A percentile compares a stretch with the other conserved stretches of the same genome.
Evolutionary conservation across 2,888 invertebrate genomes (phyloP).

Genomic region (Cacoxenus indagator): DNA sequence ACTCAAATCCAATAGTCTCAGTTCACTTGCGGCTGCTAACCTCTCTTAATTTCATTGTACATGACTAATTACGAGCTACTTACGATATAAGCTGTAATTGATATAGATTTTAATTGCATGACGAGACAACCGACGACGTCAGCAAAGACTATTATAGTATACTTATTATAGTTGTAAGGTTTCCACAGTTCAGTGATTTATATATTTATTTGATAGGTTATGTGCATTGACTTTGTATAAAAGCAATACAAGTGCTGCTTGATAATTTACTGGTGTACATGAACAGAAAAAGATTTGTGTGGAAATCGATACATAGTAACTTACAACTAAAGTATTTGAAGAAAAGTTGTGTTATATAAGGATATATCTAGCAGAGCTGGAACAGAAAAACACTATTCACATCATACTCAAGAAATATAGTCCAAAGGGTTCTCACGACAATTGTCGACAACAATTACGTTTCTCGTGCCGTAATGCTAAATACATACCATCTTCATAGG

Average conservation of each 20-base stretch:
- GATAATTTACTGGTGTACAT: too few species aligned
- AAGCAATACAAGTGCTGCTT: not conserved
- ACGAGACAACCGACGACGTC: not conserved
- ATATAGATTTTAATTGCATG: conserved; percentile 16
- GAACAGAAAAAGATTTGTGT: not conserved
- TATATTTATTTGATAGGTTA: not conserved
- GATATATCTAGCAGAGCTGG: too few species aligned
- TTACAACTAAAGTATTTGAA: too few species aligned
- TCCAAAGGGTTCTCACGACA: too few species aligned
- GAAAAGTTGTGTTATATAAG: too few species aligned
- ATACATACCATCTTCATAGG: too few species aligned
- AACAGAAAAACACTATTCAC: too few species aligned
- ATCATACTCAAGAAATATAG: too few species aligned
- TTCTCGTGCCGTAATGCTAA: too few species aligned
- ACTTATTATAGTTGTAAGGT: not conserved
- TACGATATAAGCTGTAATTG: conserved; percentile 15
- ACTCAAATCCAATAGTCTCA: not conserved
- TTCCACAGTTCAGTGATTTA: not conserved
- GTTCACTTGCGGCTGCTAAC: not conserved
- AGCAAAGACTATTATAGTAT: not conserved
- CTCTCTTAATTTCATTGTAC: not conserved
- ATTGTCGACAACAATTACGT: too few species aligned
- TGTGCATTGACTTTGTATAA: not conserved
- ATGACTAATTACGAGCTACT: conserved; percentile 16
- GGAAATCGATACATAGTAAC: not conserved